Percentiles rank a stretch among this genome's conserved stretches.
Evolutionary conservation across 2,888 invertebrate species (phyloP).

Genomic region (Synanthedon tipuliformis): DNA sequence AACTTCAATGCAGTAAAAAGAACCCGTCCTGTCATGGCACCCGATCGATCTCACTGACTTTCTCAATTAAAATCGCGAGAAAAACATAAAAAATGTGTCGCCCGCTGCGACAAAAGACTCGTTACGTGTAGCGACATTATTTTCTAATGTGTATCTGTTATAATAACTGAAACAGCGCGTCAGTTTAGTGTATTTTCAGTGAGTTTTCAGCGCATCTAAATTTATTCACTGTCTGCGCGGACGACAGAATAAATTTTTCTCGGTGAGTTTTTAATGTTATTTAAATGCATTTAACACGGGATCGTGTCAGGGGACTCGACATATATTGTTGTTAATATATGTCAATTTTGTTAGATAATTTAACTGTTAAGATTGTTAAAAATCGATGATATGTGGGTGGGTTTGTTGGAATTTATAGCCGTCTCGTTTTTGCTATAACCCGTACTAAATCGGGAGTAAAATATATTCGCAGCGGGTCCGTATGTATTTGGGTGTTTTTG

Average conservation of each 20-base stretch:
- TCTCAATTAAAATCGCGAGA: conserved; percentile 45
- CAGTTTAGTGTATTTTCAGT: conserved; percentile 52
- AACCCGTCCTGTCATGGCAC: conserved; percentile 61
- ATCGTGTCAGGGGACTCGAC: conserved; percentile 12
- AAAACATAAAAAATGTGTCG: conserved; percentile 56
- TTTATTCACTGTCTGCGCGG: conserved; percentile 54
- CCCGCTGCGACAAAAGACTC: conserved; percentile 31
- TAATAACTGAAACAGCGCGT: conserved; percentile 29
- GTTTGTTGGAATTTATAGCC: conserved; percentile 27
- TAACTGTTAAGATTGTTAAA: conserved; percentile 38
- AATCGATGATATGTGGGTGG: conserved; percentile 69
- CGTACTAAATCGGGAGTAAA: conserved; percentile 44
- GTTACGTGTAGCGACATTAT: conserved; percentile 15
- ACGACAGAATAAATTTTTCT: conserved; percentile 46
- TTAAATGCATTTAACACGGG: conserved; percentile 16
- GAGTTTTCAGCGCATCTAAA: conserved; percentile 60
- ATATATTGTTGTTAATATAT: conserved; percentile 18
- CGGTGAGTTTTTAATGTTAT: conserved; percentile 50
- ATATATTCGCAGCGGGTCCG: conserved; percentile 33
- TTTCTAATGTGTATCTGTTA: conserved; percentile 35
- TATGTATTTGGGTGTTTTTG: conserved; percentile 24
- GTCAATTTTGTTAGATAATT: conserved; percentile 21
- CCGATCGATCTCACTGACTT: conserved; percentile 51
- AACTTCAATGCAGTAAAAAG: conserved; percentile 42
- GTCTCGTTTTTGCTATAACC: conserved; percentile 45